Base-by-base conservation (phyloP, 1,140 invertebrate genomes). In the Melitaea cinxia region DNA sequence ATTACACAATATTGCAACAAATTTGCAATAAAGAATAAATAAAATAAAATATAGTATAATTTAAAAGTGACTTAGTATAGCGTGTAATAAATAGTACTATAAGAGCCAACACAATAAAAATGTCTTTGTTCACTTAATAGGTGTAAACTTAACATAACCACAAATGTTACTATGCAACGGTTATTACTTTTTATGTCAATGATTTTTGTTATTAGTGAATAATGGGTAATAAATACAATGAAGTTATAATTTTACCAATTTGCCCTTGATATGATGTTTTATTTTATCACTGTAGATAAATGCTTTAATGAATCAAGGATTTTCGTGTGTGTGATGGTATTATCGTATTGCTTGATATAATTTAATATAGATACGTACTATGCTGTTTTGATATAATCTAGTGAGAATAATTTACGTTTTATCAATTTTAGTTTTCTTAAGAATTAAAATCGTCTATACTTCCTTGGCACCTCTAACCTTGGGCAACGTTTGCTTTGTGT, bases 51-150 rank as follows among this genome's bases (percentile, higher is more conserved):
- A n/a, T n/a, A n/a, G n/a, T n/a, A n/a, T n/a, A n/a, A n/a, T n/a
- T n/a, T n/a, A n/a, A n/a, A n/a, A n/a, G n/a, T n/a, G n/a, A n/a
- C n/a, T n/a, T n/a, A n/a, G n/a, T n/a, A n/a, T n/a, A n/a, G n/a
- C n/a, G n/a, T n/a, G n/a, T n/a, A n/a, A n/a, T 2, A 6, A 4
- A 14, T 37, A 14, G 4, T 1, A 4, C 35, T 4, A 15, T 3
- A 5, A n/a, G 35, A n/a, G 14, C 14, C n/a, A 4, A 14, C 9
- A 7, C 7, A 42, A 15, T 47, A 23, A 47, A 4, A 7, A 45
- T 9, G 42, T 47, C 42, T 47, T 47, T 47, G 42, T 47, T n/a
- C 7, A 47, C 3, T 17, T 12, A 47, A 47, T 47, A 23, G 2
- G 42, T 19, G 19, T 47, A 21, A 47, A 0, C 12, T 23, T 21